phyloP scores from a whole-genome alignment of 53 echinoderm and acorn worm species.

The Crossaster papposus region DNA sequence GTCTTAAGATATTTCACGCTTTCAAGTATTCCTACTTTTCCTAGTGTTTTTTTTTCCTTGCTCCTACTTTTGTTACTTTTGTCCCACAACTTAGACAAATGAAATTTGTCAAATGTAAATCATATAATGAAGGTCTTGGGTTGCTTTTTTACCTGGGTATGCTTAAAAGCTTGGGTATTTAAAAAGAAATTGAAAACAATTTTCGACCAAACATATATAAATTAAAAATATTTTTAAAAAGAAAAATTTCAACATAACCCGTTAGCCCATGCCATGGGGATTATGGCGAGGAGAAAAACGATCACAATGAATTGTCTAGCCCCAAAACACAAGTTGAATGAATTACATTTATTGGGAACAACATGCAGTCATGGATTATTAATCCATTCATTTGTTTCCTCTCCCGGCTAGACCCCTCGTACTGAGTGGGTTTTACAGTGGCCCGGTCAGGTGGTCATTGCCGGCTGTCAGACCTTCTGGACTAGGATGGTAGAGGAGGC shows the following conservation, averaged over 20 bases:
- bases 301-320: not conserved
- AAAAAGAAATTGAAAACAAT: too few relatives aligned
- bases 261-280: not conserved
- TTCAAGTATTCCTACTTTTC: too few relatives aligned
- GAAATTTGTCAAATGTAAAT: too few relatives aligned
- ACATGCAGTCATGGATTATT: not conserved
- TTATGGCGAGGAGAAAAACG: not conserved
- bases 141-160: too few relatives aligned
- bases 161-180: too few relatives aligned
- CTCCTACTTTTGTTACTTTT: too few relatives aligned
- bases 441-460: constrained; percentile 99
- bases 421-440: constrained; percentile 96
- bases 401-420: constrained; percentile 70
- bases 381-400: not conserved
- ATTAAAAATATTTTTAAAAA: too few relatives aligned
- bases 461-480: constrained; percentile 98
- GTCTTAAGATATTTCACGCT: too few relatives aligned
- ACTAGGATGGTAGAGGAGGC: constrained; percentile 98
- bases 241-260: not conserved
- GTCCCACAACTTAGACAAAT: too few relatives aligned
- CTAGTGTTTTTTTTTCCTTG: too few relatives aligned
- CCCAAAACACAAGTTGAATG: not conserved
- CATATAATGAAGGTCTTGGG: too few relatives aligned
- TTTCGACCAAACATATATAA: too few relatives aligned
- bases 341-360: not conserved